Conservation (phyloP, 2,797 vertebrate species). For the Hozukius guyotensis region DNA sequence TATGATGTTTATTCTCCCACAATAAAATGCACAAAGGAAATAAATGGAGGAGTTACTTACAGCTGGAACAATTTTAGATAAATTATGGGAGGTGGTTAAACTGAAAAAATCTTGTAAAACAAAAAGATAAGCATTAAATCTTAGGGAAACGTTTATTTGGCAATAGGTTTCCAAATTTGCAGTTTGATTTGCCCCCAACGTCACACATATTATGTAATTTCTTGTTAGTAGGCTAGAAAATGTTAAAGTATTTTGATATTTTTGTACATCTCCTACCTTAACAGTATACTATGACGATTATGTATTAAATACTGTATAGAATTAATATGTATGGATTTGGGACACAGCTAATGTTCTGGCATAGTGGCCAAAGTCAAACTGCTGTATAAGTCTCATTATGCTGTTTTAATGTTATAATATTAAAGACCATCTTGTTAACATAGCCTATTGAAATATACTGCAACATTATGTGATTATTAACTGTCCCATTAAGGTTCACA, state of each 20-base stretch:
- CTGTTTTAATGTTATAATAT: too few species aligned
- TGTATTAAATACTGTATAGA: not conserved
- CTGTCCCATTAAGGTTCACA: not conserved
- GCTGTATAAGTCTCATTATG: too few species aligned
- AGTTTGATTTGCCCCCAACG: not conserved
- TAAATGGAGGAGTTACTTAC: rapidly evolving
- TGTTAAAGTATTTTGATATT: not conserved
- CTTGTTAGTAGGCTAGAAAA: not conserved
- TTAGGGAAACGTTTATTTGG: not conserved
- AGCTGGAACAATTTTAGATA: not conserved
- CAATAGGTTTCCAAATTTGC: not conserved
- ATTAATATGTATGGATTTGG: not conserved
- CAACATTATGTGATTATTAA: not conserved
- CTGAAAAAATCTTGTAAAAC: not conserved
- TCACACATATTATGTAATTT: not conserved
- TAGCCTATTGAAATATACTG: not conserved
- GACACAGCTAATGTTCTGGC: not conserved
- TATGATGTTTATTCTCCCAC: not conserved
- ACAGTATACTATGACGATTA: not conserved
- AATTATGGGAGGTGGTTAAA: not conserved
- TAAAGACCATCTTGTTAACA: too few species aligned
- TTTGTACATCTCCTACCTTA: not conserved
- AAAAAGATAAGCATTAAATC: not conserved
- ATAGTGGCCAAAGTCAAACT: not conserved
- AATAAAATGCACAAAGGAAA: not conserved